phyloP scores from a whole-genome alignment of 2,113 vertebrate genomes.

The Calypte anna region DNA sequence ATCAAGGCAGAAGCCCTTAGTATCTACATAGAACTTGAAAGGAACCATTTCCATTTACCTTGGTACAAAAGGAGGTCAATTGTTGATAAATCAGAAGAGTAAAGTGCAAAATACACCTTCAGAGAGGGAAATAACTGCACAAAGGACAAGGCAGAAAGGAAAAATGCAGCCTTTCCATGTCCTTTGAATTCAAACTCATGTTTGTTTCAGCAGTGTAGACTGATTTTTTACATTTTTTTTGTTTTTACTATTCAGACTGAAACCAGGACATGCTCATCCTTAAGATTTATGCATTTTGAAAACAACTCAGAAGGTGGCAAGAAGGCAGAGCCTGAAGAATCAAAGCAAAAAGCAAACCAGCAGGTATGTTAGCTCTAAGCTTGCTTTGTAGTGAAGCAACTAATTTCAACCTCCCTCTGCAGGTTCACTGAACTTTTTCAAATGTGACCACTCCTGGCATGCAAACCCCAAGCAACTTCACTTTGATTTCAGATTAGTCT shows the following conservation, averaged over 20 bases:
- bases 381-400: constrained; percentile 70
- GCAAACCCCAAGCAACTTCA: constrained; percentile 76
- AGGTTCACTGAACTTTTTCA: constrained; percentile 84
- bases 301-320: constrained; percentile 54
- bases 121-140: background rate
- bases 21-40: constrained; percentile 20
- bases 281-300: constrained; percentile 56
- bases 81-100: constrained; percentile 13
- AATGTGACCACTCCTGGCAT: constrained; percentile 86
- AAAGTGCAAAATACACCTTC: background rate
- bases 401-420: constrained; percentile 82
- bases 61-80: constrained; percentile 26
- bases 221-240: background rate
- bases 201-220: background rate
- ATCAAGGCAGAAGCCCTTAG: constrained; percentile 32
- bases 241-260: background rate
- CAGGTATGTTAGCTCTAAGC: constrained; percentile 74
- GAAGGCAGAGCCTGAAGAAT: constrained; percentile 56
- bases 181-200: background rate
- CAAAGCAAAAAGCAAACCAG: constrained; percentile 72
- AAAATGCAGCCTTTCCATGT: background rate
- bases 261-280: constrained; percentile 48
- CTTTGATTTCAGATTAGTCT: constrained; percentile 86
- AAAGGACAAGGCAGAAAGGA: background rate
- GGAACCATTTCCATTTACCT: constrained; percentile 27